Conservation (phyloP, 2,797 vertebrate genomes). For the Rhyacichthys aspro region DNA sequence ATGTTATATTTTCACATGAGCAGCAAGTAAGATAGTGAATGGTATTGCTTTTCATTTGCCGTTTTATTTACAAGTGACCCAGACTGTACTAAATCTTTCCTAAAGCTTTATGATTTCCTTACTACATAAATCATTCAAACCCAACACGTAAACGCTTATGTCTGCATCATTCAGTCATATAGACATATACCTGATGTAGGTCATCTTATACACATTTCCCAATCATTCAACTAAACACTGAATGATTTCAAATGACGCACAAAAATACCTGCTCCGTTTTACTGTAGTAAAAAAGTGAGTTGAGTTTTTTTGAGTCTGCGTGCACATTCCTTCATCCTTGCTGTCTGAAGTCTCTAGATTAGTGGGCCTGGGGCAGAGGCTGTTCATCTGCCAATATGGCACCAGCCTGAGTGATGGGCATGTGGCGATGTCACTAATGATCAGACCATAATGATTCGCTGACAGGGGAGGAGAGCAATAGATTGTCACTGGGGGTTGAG, state of each 20-base stretch:
- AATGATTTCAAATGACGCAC: too few relatives aligned
- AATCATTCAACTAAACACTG: neutral
- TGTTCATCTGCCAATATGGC: slow-evolving; percentile 83
- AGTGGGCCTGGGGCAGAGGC: slow-evolving; percentile 72
- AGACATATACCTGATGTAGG: slow-evolving; percentile 2
- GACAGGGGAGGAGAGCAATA: slow-evolving; percentile 82
- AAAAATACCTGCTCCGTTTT: neutral
- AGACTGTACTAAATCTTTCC: neutral
- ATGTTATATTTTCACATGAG: slow-evolving; percentile 5
- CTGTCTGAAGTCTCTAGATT: slow-evolving; percentile 75
- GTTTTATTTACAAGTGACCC: too few relatives aligned
- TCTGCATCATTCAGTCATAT: neutral
- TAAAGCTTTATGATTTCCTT: slow-evolving; percentile 5
- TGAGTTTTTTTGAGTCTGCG: slow-evolving; percentile 27
- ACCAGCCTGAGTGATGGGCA: slow-evolving; percentile 80
- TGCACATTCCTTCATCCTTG: slow-evolving; percentile 74
- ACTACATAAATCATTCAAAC: slow-evolving; percentile 8
- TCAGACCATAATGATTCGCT: slow-evolving; percentile 83
- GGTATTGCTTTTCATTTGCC: too few relatives aligned
- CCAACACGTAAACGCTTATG: neutral
- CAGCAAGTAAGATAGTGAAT: too few relatives aligned
- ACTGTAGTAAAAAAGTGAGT: slow-evolving; percentile 18
- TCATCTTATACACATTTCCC: slow-evolving; percentile 1
- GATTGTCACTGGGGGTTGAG: slow-evolving; percentile 78
- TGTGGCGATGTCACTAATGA: slow-evolving; percentile 83